A percentile compares a stretch with the other conserved stretches of the same genome.
Conservation (phyloP, 2,797 vertebrate genomes). For the Sciurus vulgaris region DNA sequence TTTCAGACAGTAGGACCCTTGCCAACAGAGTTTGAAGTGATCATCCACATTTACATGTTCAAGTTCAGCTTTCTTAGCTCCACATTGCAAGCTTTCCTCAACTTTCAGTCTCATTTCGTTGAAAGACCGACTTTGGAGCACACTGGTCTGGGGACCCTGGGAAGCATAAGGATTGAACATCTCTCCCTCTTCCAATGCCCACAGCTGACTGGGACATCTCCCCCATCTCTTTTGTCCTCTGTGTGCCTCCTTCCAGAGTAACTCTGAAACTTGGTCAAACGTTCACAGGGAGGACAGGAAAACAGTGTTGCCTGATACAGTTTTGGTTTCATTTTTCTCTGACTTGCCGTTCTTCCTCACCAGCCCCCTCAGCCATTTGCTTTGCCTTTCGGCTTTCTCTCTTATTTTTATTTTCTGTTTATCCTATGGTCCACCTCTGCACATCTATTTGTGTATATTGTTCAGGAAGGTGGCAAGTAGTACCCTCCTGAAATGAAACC, state of each 20-base stretch:
- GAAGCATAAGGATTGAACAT: too few species aligned
- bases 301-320: background rate
- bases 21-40: rapidly evolving
- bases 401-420: background rate
- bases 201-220: too few species aligned
- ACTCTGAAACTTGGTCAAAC: background rate
- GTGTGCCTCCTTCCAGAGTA: background rate
- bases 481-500: background rate
- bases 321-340: background rate
- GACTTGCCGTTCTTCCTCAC: too few species aligned
- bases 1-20: background rate
- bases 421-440: background rate
- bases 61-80: background rate
- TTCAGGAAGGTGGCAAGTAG: background rate
- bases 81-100: rapidly evolving
- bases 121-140: background rate
- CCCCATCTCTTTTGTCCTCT: background rate
- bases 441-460: background rate
- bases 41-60: rapidly evolving
- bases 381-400: background rate
- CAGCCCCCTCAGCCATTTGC: background rate
- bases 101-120: background rate
- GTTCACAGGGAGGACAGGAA: background rate
- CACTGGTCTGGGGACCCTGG: background rate
- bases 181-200: background rate